phyloP scores from a whole-genome alignment of 2,888 invertebrate species.

The Tinea semifulvella region DNA sequence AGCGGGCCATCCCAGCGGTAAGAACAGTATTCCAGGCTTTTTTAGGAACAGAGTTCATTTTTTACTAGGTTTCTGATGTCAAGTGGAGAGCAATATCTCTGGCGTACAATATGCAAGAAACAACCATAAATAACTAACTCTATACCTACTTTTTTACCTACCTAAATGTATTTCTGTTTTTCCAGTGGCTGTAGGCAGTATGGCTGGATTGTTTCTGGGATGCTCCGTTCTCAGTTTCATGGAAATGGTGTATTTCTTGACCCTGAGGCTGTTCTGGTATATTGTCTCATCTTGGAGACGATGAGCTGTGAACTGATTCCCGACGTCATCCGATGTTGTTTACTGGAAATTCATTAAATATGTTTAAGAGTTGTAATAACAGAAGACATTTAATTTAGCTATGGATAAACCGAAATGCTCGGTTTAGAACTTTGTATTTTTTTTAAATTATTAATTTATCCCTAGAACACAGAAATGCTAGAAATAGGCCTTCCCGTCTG shows the following conservation, averaged over 20 bases:
- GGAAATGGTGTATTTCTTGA: slow-evolving; percentile 77
- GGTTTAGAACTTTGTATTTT: too few species aligned
- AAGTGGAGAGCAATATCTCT: background rate
- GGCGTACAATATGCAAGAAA: too few species aligned
- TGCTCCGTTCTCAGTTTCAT: slow-evolving; percentile 80
- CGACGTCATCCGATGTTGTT: background rate
- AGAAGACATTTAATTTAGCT: too few species aligned
- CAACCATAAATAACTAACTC: background rate
- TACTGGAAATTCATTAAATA: too few species aligned
- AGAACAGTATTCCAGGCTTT: too few species aligned
- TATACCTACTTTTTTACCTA: background rate
- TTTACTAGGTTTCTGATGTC: background rate
- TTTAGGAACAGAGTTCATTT: too few species aligned
- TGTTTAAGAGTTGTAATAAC: too few species aligned
- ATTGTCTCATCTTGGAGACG: slow-evolving; percentile 25
- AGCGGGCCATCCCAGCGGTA: too few species aligned
- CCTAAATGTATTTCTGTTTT: slow-evolving; percentile 17
- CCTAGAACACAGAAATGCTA: too few species aligned
- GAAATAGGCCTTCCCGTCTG: too few species aligned
- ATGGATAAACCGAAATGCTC: too few species aligned
- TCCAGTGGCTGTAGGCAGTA: slow-evolving; percentile 80
- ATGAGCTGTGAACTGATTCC: background rate
- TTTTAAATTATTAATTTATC: too few species aligned
- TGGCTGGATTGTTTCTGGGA: slow-evolving; percentile 80
- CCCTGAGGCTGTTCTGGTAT: slow-evolving; percentile 71